Evolutionary conservation across 2,888 invertebrate species (phyloP).

Genomic region (Apodemia duryi): DNA sequence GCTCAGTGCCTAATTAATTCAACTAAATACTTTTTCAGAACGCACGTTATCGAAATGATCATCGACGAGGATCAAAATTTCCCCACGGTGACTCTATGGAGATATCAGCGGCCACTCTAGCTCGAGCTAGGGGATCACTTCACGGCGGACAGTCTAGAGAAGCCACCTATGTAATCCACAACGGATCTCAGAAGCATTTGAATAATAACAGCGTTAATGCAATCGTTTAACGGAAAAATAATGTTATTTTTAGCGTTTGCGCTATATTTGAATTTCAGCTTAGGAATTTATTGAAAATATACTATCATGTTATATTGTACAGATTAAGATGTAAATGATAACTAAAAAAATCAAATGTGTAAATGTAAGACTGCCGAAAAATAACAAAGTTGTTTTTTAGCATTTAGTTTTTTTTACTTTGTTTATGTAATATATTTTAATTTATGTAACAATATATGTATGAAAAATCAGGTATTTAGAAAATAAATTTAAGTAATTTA

Average conservation of each 20-base stretch:
- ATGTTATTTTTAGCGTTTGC: not conserved
- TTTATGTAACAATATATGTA: too few relatives aligned
- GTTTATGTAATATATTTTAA: not conserved
- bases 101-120: constrained; percentile 67
- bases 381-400: constrained; percentile 1
- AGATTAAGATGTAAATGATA: not conserved
- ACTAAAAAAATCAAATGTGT: not conserved
- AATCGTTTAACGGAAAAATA: constrained; percentile 14
- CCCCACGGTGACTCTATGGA: constrained; percentile 74
- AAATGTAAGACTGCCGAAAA: constrained; percentile 8
- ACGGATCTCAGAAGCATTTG: constrained; percentile 58
- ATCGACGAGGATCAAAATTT: constrained; percentile 59
- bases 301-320: not conserved
- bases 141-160: constrained; percentile 52
- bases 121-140: constrained; percentile 55
- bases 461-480: too few relatives aligned
- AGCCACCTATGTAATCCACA: constrained; percentile 47
- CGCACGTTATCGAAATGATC: constrained; percentile 50
- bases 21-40: constrained; percentile 44
- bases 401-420: not conserved
- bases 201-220: constrained; percentile 60
- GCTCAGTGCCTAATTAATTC: not conserved
- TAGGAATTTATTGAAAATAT: not conserved
- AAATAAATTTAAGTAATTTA: too few relatives aligned
- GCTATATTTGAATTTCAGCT: not conserved